phyloP scores from a whole-genome alignment of 37 sponge, comb jelly and placozoan genomes.

The Cliona cf. orientalis region DNA sequence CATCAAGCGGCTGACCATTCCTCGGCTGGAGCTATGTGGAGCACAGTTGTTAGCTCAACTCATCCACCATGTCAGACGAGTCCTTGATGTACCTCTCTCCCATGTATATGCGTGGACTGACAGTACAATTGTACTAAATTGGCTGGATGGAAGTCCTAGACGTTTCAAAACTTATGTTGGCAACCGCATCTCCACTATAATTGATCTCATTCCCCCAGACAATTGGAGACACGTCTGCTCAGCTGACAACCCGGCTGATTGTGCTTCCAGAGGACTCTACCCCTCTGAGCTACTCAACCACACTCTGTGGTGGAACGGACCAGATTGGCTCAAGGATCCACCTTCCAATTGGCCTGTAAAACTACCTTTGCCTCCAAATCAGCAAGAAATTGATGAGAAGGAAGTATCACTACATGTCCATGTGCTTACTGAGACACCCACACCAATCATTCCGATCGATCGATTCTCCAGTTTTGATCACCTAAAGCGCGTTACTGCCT shows the following conservation, averaged over 20 bases:
- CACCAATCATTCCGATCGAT: conserved; percentile 30
- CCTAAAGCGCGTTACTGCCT: conserved; percentile 36
- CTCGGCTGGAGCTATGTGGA: conserved; percentile 44
- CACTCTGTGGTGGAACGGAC: conserved; percentile 41
- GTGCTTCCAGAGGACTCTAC: conserved; percentile 28
- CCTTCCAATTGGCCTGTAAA: conserved; percentile 31
- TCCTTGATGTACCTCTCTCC: conserved; percentile 22
- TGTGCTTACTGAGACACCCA: neutral
- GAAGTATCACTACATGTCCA: neutral
- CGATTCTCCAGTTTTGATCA: conserved; percentile 24
- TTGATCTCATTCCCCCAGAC: conserved; percentile 21
- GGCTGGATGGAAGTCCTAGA: conserved; percentile 40
- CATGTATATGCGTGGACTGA: conserved; percentile 46
- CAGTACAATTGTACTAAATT: conserved; percentile 50
- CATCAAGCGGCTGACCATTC: conserved; percentile 41
- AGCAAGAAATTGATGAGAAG: conserved; percentile 2
- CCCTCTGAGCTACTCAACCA: conserved; percentile 32
- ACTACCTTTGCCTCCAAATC: conserved; percentile 9
- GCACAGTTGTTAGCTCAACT: conserved; percentile 40
- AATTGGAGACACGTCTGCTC: conserved; percentile 10
- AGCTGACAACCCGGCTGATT: conserved; percentile 43
- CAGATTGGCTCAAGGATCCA: conserved; percentile 20
- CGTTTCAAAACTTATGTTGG: too few relatives aligned
- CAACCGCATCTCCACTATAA: conserved; percentile 16
- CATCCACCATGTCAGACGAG: conserved; percentile 22